Base-by-base conservation (phyloP, 2,797 vertebrate genomes). In the Poecilia gillii region DNA sequence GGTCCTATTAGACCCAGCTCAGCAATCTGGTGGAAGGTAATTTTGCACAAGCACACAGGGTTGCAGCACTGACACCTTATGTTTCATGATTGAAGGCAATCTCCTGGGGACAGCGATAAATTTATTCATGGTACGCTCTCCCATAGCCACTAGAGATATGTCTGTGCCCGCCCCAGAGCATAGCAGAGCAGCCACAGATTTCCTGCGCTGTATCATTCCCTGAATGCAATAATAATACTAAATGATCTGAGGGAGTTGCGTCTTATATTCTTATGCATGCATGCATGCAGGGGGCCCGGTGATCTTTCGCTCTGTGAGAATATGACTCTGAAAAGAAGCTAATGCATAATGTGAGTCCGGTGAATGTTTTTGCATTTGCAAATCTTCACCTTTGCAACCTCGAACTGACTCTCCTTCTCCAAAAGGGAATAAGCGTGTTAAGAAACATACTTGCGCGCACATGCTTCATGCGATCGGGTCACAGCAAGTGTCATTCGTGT, bases 11-110 rank as follows among this genome's bases (percentile, higher is more conserved):
- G 89, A 91, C 86, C 89, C 85, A 89, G 90, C 91, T 92, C 91
- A 85, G 93, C 93, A 93, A 93, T 95, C 94, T 94, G 91, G 75
- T 91, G 91, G 88, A 90, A 94, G 94, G 93, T 95, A 95, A 96
- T 96, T 95, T 91, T 90, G 90, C 92, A 90, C 91, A 88, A 92
- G 91, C 92, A 93, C 88, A 89, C 94, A 90, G 94, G 92, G 90
- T 88, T 71, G 84, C 93, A 87, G 90, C 93, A 88, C 88, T 95
- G 95, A 93, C 95, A 96, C 94, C 95, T 96, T 95, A 95, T 96
- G 95, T 93, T 94, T 94, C 88, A 71, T 95, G 95, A 95, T 95
- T 96, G 95, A 96, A 95, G 94, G 93, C 94, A 95, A 95, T 96
- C 95, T 95, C 95, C 84, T 85, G 94, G 90, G 95, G 94, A 95